Percentiles rank a stretch among this genome's conserved stretches.
Conservation (phyloP, 1,140 invertebrate species). For the Drosophila bocqueti region DNA sequence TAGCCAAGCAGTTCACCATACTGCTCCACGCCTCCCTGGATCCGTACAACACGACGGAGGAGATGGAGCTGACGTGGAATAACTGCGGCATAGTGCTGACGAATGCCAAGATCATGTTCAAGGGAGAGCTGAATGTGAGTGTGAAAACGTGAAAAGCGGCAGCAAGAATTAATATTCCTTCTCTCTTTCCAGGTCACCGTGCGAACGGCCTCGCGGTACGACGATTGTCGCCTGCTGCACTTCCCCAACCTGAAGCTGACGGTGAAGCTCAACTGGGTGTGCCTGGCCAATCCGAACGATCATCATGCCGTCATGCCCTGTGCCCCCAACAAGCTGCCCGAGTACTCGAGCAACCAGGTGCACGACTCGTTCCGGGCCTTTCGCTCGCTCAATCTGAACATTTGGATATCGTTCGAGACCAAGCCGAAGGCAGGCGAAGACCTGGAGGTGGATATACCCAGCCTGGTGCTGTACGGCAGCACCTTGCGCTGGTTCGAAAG, state of each 20-base stretch:
- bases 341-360: conserved; percentile 97
- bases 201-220: conserved; percentile 98
- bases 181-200: conserved; percentile 87
- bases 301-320: conserved; percentile 98
- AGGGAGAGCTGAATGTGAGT: conserved; percentile 91
- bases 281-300: conserved; percentile 96
- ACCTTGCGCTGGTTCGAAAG: conserved; percentile 98
- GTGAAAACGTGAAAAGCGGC: too few species aligned
- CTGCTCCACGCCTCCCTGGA: conserved; percentile 97
- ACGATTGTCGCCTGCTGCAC: conserved; percentile 96
- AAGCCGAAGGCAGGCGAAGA: conserved; percentile 88
- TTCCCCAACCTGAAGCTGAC: conserved; percentile 95
- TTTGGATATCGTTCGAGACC: conserved; percentile 95
- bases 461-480: conserved; percentile 95
- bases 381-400: conserved; percentile 96
- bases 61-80: conserved; percentile 98
- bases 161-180: too few species aligned
- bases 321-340: conserved; percentile 97
- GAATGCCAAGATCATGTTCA: conserved; percentile 94
- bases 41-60: conserved; percentile 99
- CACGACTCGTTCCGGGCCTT: conserved; percentile 96
- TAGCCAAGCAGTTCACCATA: conserved; percentile 94
- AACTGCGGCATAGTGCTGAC: conserved; percentile 97
- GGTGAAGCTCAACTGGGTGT: conserved; percentile 96
- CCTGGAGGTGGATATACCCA: conserved; percentile 89